Percentiles rank a stretch among this genome's conserved stretches.
phyloP scores from a whole-genome alignment of 2,797 vertebrate genomes.

The Eremophila alpestris region DNA sequence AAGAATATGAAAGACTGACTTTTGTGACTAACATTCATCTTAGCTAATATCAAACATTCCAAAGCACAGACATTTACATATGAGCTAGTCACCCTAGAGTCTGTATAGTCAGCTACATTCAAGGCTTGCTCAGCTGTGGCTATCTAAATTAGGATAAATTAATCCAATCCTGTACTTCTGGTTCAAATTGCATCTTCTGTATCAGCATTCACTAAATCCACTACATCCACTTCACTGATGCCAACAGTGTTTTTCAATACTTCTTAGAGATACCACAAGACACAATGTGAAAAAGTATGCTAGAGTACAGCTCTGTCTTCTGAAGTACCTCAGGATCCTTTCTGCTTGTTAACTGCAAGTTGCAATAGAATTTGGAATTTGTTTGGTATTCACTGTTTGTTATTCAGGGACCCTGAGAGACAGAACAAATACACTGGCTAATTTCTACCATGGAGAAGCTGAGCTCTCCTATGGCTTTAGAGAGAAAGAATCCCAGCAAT shows the following conservation, averaged over 20 bases:
- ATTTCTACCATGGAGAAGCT: not conserved
- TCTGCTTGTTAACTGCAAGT: not conserved
- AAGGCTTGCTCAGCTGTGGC: not conserved
- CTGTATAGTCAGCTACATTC: not conserved
- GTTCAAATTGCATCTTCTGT: not conserved
- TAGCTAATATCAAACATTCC: not conserved
- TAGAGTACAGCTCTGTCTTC: not conserved
- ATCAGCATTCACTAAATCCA: not conserved
- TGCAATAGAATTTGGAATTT: not conserved
- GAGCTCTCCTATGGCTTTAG: not conserved
- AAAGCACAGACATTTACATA: not conserved
- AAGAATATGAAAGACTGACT: not conserved
- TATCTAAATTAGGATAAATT: constrained; percentile 19
- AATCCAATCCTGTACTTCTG: not conserved
- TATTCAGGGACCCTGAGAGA: not conserved
- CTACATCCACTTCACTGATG: not conserved
- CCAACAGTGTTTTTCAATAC: not conserved
- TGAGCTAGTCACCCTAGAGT: not conserved
- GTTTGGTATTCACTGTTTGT: not conserved
- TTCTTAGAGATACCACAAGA: not conserved
- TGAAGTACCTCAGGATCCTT: not conserved
- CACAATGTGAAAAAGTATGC: not conserved
- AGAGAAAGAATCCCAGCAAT: not conserved
- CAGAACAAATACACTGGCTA: not conserved
- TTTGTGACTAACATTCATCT: not conserved